A percentile compares a stretch with the other conserved stretches of the same genome.
phyloP scores from a whole-genome alignment of 2,797 vertebrate genomes.

The Telmatherina bonti region DNA sequence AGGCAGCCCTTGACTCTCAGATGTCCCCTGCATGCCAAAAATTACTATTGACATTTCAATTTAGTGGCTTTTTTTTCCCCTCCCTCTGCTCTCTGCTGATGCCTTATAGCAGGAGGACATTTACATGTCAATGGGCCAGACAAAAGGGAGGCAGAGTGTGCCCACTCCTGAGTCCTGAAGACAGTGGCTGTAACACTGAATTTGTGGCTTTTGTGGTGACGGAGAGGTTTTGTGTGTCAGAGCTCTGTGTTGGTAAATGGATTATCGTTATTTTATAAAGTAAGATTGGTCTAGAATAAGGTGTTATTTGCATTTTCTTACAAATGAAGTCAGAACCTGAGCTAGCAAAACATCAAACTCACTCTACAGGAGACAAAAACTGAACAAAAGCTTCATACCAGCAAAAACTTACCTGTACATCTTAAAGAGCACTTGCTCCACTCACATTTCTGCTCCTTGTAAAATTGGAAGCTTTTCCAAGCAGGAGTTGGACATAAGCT shows the following conservation, averaged over 20 bases:
- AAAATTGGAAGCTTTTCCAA: neutral
- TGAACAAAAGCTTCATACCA: neutral
- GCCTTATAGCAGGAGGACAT: conserved; percentile 81
- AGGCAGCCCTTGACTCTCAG: conserved; percentile 82
- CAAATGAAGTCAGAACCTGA: neutral
- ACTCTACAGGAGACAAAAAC: neutral
- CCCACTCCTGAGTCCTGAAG: conserved; percentile 67
- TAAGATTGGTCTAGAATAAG: neutral
- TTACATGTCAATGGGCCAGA: conserved; percentile 88
- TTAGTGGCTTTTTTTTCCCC: conserved; percentile 78
- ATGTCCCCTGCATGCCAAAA: conserved; percentile 87
- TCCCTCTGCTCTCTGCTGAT: conserved; percentile 83
- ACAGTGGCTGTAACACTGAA: conserved; percentile 63
- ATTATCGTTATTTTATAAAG: conserved; percentile 36
- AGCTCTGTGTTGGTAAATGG: conserved; percentile 34
- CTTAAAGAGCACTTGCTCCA: neutral
- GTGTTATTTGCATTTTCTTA: conserved; percentile 1
- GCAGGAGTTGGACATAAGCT: neutral
- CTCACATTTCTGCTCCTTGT: neutral
- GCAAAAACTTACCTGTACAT: neutral
- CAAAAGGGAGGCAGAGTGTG: conserved; percentile 76
- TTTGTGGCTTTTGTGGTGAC: conserved; percentile 46
- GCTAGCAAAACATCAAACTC: neutral
- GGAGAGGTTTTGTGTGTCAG: conserved; percentile 32
- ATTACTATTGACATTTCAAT: conserved; percentile 97